These are phyloP conservation scores for Orthonyx spaldingii DNA, from an alignment of 2,113 vertebrate genomes.

Conservation along the genomic window DNA sequence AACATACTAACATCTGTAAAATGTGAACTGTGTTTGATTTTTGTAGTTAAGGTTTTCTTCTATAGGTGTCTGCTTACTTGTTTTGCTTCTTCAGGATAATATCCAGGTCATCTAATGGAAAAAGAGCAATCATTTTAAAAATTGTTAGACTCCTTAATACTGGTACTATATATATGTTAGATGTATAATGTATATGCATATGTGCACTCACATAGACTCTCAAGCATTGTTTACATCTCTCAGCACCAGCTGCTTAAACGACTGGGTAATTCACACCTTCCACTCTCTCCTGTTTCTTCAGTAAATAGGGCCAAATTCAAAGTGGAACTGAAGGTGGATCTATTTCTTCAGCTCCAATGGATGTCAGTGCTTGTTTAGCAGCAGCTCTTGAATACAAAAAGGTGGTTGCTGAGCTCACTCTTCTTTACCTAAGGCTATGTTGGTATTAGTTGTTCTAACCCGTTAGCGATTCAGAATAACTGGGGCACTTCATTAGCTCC, in stretches of 20 bases:
- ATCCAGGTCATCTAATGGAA: not conserved
- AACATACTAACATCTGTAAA: not conserved
- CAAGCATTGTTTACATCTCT: not conserved
- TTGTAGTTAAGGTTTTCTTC: not conserved
- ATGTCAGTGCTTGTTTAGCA: slow-evolving; percentile 33
- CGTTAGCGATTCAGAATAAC: slow-evolving; percentile 48
- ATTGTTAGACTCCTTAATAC: not conserved
- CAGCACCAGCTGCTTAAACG: not conserved
- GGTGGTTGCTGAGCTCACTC: not conserved
- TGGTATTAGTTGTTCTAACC: slow-evolving; percentile 62
- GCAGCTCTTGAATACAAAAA: slow-evolving; percentile 39
- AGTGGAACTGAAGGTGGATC: slow-evolving; percentile 3
- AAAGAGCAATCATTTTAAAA: not conserved
- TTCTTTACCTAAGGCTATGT: slow-evolving; percentile 56
- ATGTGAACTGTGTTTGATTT: not conserved
- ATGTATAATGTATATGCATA: not conserved
- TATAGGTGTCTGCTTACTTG: not conserved
- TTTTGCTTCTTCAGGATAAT: not conserved
- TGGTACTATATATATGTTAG: not conserved
- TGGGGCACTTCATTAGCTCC: slow-evolving; percentile 57
- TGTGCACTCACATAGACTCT: not conserved
- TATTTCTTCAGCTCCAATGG: slow-evolving; percentile 16
- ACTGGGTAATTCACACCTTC: not conserved
- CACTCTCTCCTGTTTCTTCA: not conserved
- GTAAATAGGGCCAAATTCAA: not conserved